These are phyloP conservation scores for Sclerodermus sp. DNA, from an alignment of 2,888 invertebrate genomes.

Conservation along the genomic window DNA sequence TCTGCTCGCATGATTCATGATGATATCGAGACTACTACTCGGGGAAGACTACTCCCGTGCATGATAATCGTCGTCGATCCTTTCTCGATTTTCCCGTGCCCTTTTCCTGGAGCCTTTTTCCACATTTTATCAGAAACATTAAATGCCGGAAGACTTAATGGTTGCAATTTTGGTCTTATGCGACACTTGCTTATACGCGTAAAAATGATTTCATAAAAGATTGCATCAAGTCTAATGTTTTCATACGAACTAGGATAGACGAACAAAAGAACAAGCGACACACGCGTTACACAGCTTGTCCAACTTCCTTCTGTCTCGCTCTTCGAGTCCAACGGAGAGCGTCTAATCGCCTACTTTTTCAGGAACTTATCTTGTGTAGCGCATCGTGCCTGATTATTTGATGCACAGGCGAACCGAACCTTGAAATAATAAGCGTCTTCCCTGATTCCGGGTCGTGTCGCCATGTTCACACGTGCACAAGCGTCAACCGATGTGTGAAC, in stretches of 20 bases:
- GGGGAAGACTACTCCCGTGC: too few relatives aligned
- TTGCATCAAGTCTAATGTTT: too few relatives aligned
- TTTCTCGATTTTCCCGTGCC: too few relatives aligned
- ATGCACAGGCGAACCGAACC: constrained; percentile 41
- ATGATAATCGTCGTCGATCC: too few relatives aligned
- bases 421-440: constrained; percentile 50
- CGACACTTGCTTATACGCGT: too few relatives aligned
- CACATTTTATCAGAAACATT: too few relatives aligned
- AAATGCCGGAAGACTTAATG: too few relatives aligned
- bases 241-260: not conserved
- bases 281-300: constrained; percentile 22
- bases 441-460: constrained; percentile 46
- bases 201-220: too few relatives aligned
- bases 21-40: too few relatives aligned
- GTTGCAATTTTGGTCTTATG: too few relatives aligned
- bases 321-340: constrained; percentile 19
- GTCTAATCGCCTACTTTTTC: constrained; percentile 36
- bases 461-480: constrained; percentile 32
- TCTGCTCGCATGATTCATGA: too few relatives aligned
- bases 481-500: constrained; percentile 44
- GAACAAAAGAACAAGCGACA: constrained; percentile 8
- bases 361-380: constrained; percentile 40
- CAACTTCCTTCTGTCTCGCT: constrained; percentile 12
- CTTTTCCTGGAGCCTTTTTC: too few relatives aligned
- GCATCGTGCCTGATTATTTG: constrained; percentile 40